A percentile compares a stretch with the other conserved stretches of the same genome.
Evolutionary conservation across 2,888 invertebrate genomes (phyloP).

Genomic region (Julus scandinavius): DNA sequence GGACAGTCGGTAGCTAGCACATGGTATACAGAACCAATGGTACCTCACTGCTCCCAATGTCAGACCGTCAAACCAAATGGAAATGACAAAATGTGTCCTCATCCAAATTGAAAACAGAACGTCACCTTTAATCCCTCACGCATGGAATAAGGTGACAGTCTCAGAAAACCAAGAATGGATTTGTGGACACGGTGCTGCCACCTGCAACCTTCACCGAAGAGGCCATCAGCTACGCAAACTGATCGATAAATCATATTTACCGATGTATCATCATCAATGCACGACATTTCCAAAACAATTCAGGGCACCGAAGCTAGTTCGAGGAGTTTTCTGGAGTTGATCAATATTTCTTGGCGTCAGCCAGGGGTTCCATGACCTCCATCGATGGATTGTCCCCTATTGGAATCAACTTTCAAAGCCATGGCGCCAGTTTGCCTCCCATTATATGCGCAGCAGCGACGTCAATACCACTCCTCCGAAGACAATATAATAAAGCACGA

Average conservation of each 20-base stretch:
- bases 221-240: neutral
- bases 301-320: conserved; percentile 4
- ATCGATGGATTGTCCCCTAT: conserved; percentile 12
- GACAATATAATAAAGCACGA: conserved; percentile 13
- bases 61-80: no score
- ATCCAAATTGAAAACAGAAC: neutral
- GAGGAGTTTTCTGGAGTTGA: neutral
- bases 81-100: no score
- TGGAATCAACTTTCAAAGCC: conserved; percentile 19
- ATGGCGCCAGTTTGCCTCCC: neutral
- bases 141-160: neutral
- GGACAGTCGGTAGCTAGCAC: no score
- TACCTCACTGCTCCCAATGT: no score
- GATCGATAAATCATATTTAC: conserved; percentile 22
- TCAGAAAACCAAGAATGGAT: neutral
- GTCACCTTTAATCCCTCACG: neutral
- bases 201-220: neutral
- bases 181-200: neutral
- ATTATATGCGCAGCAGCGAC: neutral
- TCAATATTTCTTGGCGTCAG: conserved; percentile 20
- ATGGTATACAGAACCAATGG: no score
- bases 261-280: conserved; percentile 17
- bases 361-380: conserved; percentile 9
- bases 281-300: neutral
- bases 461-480: neutral